Evolutionary conservation across 1,140 invertebrate genomes (phyloP), one percentile per base, ranked within the genome.

Genomic region (Heliconius congener): DNA sequence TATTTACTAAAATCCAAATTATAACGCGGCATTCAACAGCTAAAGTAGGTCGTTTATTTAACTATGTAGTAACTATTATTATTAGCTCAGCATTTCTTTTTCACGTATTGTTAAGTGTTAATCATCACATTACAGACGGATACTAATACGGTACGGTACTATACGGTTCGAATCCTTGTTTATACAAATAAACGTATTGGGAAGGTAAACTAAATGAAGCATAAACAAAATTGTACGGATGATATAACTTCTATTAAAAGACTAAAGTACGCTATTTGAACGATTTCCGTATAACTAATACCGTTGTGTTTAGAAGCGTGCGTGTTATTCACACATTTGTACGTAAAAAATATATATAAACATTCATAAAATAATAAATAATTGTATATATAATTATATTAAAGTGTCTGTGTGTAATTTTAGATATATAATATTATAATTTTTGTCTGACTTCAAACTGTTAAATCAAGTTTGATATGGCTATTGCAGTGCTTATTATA

Each of bases 91-190:
- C 60, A 30, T 66, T 66, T 66, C n/a, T 50, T 70, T 70, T 27
- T 16, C n/a, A n/a, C n/a, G 57, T 50, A 27, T 13, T 76, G 74
- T 39, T 76, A 19, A 46, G 74, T 66, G 16, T 76, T 76, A 70
- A 42, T 76, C 74, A 76, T 50, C 74, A 50, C 73, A 52, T 13
- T 42, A 70, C 37, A 27, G 3, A 6, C 6, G 2, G 9, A 13
- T 75, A 37, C 60, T 76, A 76, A 76, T 76, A 60, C 23, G 23
- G 23, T 23, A 23, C 23, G 23, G 23, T 23, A 23, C 23, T 23
- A 23, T 23, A 23, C 23, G 60, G 60, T 76, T 76, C 60, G 60
- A 71, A 46, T 76, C 60, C 8, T 13, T 66, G 23, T 76, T 66
- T 46, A 66, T 50, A 42, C 23, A 66, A 66, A 23, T 23, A 23